Evolutionary conservation across 2,113 vertebrate genomes (phyloP).

Genomic region (Callorhinus ursinus): DNA sequence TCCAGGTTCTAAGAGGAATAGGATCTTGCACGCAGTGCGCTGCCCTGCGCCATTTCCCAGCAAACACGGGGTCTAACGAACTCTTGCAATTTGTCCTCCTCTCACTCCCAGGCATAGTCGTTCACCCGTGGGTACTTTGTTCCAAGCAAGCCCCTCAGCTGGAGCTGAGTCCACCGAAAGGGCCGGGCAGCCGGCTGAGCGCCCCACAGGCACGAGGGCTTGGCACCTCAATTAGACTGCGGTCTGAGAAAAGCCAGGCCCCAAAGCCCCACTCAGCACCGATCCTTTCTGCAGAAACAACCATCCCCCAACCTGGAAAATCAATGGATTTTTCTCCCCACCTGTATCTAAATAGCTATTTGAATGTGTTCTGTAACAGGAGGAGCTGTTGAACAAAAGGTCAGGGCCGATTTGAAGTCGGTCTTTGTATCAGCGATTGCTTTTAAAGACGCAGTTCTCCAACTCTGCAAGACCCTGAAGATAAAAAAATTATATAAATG

Average conservation of each 20-base stretch:
- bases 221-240: background rate
- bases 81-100: background rate
- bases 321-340: slow-evolving; percentile 72
- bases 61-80: background rate
- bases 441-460: slow-evolving; percentile 73
- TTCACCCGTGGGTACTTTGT: background rate
- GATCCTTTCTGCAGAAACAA: slow-evolving; percentile 65
- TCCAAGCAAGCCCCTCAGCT: background rate
- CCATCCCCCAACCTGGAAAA: slow-evolving; percentile 77
- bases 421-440: slow-evolving; percentile 79
- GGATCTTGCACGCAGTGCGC: background rate
- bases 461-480: slow-evolving; percentile 62
- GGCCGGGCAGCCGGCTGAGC: too few species aligned
- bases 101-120: background rate
- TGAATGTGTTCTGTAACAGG: slow-evolving; percentile 75
- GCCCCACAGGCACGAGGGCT: background rate
- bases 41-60: background rate
- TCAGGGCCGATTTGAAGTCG: slow-evolving; percentile 78
- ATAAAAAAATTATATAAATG: slow-evolving; percentile 77
- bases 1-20: background rate
- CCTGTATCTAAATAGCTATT: slow-evolving; percentile 80
- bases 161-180: background rate
- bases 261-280: background rate
- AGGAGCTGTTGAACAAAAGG: slow-evolving; percentile 81
- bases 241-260: slow-evolving; percentile 47